phyloP scores from a whole-genome alignment of 2,797 vertebrate genomes.

The Mormyrus proboscirostris region DNA sequence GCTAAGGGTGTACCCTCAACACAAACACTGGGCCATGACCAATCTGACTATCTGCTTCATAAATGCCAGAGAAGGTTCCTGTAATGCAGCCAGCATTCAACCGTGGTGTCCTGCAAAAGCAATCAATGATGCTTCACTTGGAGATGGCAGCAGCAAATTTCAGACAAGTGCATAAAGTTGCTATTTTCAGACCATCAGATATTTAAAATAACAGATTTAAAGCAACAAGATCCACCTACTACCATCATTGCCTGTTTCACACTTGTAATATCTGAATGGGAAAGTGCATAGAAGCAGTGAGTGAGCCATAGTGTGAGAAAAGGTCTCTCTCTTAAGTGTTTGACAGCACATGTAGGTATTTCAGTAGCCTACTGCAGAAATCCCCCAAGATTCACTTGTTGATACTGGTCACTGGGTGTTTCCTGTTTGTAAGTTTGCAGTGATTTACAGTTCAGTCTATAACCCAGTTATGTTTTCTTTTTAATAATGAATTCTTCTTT shows the following conservation, averaged over 20 bases:
- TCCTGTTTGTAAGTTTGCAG: not conserved
- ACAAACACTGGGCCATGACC: not conserved
- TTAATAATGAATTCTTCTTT: conserved; percentile 10
- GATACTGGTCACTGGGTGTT: not conserved
- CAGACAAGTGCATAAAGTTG: conserved; percentile 10
- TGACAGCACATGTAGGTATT: not conserved
- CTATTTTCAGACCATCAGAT: conserved; percentile 15
- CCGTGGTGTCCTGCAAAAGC: not conserved
- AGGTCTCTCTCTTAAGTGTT: not conserved
- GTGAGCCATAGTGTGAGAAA: not conserved
- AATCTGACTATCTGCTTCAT: not conserved
- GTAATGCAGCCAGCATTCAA: not conserved
- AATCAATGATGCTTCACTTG: conserved; percentile 10
- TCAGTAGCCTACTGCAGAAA: not conserved
- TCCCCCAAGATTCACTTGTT: conserved; percentile 11
- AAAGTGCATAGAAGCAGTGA: not conserved
- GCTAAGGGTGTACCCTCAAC: not conserved
- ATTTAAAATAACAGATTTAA: not conserved
- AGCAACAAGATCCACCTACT: not conserved
- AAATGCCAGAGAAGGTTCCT: not conserved
- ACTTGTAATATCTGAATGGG: not conserved
- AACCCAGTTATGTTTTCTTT: conserved; percentile 20
- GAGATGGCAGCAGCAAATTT: not conserved
- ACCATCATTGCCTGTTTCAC: not conserved
- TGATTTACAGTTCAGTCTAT: not conserved